Base-by-base conservation (phyloP, 2,888 invertebrate species). In the Dicycla oo region DNA sequence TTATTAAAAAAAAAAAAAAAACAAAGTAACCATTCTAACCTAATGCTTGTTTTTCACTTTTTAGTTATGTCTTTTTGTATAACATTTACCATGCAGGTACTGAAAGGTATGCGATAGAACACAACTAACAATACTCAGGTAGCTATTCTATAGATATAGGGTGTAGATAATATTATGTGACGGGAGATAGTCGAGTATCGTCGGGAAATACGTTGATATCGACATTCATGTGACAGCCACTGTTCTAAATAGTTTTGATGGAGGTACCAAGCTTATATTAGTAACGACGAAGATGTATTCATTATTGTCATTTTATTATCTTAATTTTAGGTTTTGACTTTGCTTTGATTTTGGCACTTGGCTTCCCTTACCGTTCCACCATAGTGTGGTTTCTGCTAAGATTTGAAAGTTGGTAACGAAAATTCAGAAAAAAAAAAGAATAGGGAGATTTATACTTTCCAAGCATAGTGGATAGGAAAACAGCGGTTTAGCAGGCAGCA, bases 241-340 rank as follows among this genome's bases (percentile, higher is more conserved):
- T 79, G 70, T 84, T 70, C 30, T 34, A 51, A 72, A 61, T 38
- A 58, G 66, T 70, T 81, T 71, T 75, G 82, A 84, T 69, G 45
- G 34, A 74, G 61, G 70, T 67, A 53, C 34, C 63, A 68, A 53
- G 53, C 51, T 62, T 61, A 43, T 73, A 69, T 66, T 78, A 60
- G 49, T 69, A 69, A 30, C 5, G 11, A 26, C n/a, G n/a, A 62
- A 57, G 40, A 62, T 66, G 53, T 51, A 40, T 47, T 47, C 26
- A 18, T n/a, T 53, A 45, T 53, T 53, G 34, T 30, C 23, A 56
- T n/a, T 51, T 72, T 8, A 8, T 38, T 53, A 2, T 30, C 43
- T 10, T 53, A 34, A 65, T 57, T 68, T 53, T 43, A 40, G 30
- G 43, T 53, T 49, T 49, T 53, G 30, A 47, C 6, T 43, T 65